Evolutionary conservation across 2,113 vertebrate genomes (phyloP), one percentile per base, ranked within the genome.

Genomic region (Ellobius talpinus): DNA sequence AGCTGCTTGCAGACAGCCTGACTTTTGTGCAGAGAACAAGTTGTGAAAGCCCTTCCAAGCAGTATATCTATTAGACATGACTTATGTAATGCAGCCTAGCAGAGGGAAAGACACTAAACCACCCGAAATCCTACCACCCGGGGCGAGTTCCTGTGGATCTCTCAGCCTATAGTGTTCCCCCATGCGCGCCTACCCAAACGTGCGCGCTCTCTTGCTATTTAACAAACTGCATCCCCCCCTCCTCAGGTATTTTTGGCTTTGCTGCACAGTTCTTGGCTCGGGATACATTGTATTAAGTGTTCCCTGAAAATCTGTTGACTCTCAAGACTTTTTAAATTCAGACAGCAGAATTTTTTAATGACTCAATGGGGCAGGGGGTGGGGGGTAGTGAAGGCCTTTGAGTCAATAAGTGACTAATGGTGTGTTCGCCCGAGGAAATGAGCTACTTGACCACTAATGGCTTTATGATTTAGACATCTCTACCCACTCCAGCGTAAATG

Each of bases 401-500:
- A 94, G 95, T 96, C 92, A 36, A 45, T 97, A 89, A 47, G 82
- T 95, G 82, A 95, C n/a, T 95, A 91, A 85, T 91, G 85, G 9
- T 89, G 82, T 87, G 42, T 14, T 92, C 50, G 0, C 63, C 72
- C 50, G 78, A 96, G 90, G 95, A 97, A 96, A 45, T 87, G 96
- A 96, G 87, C 68, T 93, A 63, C 61, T 42, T n/a, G 77, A 93
- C 52, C 68, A 24, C 95, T 95, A 90, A 82, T 96, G 70, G 76
- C 90, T 96, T 84, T 39, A n/a, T 94, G 96, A 87, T 84, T 91
- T 81, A 92, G 93, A 94, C 91, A 90, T 89, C 94, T 93, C 84
- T 95, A 68, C 95, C 95, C 96, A 96, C 92, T 97, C 93, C 93
- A 42, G 5, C 86, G 23, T n/a, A 39, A 79, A 24, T 76, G 78